Conservation (phyloP, 2,113 vertebrate species). For the Hippocampus barbouri region DNA sequence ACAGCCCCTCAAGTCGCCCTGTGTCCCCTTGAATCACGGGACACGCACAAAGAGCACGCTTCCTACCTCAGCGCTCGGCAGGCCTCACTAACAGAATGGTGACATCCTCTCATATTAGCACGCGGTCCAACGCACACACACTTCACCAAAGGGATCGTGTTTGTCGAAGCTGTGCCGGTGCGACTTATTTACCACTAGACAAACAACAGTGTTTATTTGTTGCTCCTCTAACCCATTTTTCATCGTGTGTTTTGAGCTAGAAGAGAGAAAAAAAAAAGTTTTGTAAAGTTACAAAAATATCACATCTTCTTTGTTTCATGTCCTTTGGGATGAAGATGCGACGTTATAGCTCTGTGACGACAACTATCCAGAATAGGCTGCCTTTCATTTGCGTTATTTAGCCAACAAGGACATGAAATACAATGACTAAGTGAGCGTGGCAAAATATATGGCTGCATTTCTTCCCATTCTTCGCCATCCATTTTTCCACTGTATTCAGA, state of each 20-base stretch:
- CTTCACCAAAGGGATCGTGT: slow-evolving; percentile 28
- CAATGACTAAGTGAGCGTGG: background rate
- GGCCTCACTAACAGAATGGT: slow-evolving; percentile 35
- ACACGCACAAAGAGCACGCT: slow-evolving; percentile 1
- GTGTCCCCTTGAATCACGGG: slow-evolving; percentile 42
- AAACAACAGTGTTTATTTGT: slow-evolving; percentile 29
- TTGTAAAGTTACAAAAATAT: background rate
- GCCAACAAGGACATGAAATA: background rate
- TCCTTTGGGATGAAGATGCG: background rate
- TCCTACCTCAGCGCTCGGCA: slow-evolving; percentile 12
- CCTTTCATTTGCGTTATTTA: background rate
- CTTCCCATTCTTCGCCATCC: background rate
- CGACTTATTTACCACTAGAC: slow-evolving; percentile 10
- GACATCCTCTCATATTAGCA: slow-evolving; percentile 42
- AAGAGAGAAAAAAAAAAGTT: slow-evolving; percentile 4
- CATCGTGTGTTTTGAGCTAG: background rate
- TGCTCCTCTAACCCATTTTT: slow-evolving; percentile 31
- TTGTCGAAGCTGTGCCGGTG: slow-evolving; percentile 22
- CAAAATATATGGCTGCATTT: background rate
- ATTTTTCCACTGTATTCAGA: background rate
- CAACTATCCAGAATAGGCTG: background rate
- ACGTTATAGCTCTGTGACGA: background rate
- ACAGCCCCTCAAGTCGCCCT: slow-evolving; percentile 11
- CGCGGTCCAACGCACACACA: slow-evolving; percentile 25
- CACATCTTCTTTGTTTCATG: slow-evolving; percentile 10